Conservation (phyloP, 2,797 vertebrate genomes). For the Rhynchonycteris naso region DNA sequence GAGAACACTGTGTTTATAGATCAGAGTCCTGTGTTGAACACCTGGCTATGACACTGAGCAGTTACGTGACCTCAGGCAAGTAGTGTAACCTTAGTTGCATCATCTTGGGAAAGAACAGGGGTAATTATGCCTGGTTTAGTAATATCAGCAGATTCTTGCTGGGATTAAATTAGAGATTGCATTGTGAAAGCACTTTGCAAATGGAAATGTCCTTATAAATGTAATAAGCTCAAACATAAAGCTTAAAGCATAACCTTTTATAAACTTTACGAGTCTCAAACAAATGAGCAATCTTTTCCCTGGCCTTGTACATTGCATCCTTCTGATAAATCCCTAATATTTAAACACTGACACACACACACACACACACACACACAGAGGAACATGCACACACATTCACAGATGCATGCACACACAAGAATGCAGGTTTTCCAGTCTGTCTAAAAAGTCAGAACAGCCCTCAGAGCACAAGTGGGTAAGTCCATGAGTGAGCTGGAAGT, state of each 20-base stretch:
- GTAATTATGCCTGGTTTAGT: conserved; percentile 19
- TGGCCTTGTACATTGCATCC: not conserved
- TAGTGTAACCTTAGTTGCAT: not conserved
- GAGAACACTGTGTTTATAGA: not conserved
- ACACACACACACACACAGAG: not conserved
- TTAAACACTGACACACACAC: not conserved
- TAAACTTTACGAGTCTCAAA: conserved; percentile 27
- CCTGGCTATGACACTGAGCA: not conserved
- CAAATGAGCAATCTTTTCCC: not conserved
- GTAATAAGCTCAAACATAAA: not conserved
- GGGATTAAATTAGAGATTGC: not conserved
- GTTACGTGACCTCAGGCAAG: not conserved
- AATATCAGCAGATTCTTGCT: not conserved
- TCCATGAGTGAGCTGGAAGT: not conserved
- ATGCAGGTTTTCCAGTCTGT: not conserved
- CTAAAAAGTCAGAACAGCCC: not conserved
- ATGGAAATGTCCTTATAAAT: not conserved
- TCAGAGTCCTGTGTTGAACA: not conserved
- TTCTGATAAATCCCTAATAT: not conserved
- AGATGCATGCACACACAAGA: too few relatives aligned
- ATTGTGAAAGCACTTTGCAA: not conserved
- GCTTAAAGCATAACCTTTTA: not conserved
- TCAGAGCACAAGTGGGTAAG: not conserved
- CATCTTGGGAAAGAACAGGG: not conserved
- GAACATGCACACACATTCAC: too few relatives aligned